A percentile compares a stretch with the other conserved stretches of the same genome.
Evolutionary conservation across 2,113 vertebrate species (phyloP).

Genomic region (Lepisosteus oculatus): DNA sequence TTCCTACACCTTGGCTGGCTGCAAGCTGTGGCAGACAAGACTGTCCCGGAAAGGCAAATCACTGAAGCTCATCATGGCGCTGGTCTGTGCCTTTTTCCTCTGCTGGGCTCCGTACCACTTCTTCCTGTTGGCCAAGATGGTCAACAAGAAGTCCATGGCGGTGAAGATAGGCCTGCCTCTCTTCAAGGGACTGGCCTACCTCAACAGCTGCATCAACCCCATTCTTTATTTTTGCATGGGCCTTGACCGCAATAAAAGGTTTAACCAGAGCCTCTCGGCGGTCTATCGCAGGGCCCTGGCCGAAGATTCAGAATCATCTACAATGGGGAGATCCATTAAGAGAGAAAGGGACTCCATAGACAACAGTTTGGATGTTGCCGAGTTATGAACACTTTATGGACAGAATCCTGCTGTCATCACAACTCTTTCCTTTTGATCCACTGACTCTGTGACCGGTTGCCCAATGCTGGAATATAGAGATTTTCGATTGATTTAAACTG

Average conservation of each 20-base stretch:
- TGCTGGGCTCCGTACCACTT: conserved; percentile 72
- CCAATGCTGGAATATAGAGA: too few species aligned
- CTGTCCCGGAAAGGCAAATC: conserved; percentile 48
- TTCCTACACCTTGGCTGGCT: conserved; percentile 51
- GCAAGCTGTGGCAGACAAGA: conserved; percentile 53
- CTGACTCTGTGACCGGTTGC: too few species aligned
- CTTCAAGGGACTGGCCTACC: conserved; percentile 54
- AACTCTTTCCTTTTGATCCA: too few species aligned
- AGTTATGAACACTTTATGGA: too few species aligned
- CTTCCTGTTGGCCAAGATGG: conserved; percentile 61
- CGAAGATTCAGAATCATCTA: conserved; percentile 35
- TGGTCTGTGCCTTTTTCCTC: conserved; percentile 66
- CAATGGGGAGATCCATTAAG: conserved; percentile 28
- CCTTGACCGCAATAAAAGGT: conserved; percentile 37
- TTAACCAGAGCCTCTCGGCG: conserved; percentile 40
- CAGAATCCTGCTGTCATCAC: too few species aligned
- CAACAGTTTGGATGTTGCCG: too few species aligned
- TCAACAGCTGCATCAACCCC: conserved; percentile 74
- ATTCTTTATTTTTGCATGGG: conserved; percentile 72
- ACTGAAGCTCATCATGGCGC: conserved; percentile 46
- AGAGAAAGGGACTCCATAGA: too few species aligned
- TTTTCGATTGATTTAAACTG: too few species aligned
- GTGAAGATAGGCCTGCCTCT: conserved; percentile 52
- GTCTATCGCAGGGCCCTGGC: conserved; percentile 51
- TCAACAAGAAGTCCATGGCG: conserved; percentile 37